phyloP scores from a whole-genome alignment of 2,113 vertebrate genomes.

The Suricata suricatta region DNA sequence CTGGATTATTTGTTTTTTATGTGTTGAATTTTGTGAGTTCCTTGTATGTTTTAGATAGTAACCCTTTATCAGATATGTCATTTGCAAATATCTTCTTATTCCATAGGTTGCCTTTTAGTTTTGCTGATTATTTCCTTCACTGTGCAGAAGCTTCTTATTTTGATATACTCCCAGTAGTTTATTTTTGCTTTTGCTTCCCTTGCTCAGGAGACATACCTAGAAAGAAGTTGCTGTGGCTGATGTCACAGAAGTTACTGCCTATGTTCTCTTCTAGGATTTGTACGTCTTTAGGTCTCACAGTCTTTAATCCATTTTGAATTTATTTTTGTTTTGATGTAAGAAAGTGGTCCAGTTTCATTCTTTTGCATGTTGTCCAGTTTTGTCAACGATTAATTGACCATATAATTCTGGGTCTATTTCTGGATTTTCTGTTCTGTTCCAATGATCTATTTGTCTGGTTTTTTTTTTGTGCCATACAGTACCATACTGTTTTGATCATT shows the following conservation, averaged over 20 bases:
- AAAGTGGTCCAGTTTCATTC: background rate
- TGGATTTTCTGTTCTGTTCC: background rate
- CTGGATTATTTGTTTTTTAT: background rate
- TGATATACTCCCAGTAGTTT: background rate
- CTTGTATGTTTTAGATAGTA: background rate
- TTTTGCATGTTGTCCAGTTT: background rate
- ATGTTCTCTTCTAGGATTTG: background rate
- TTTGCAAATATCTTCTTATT: background rate
- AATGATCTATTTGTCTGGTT: background rate
- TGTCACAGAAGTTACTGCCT: background rate
- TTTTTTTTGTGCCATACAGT: background rate
- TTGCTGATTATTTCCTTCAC: background rate
- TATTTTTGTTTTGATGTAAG: background rate
- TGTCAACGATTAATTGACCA: background rate
- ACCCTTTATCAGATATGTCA: background rate
- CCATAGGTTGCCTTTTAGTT: background rate
- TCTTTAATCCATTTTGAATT: background rate
- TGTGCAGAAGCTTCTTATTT: background rate
- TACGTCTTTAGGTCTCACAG: background rate
- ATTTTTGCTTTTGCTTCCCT: background rate
- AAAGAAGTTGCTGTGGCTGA: background rate
- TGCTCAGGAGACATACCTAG: background rate
- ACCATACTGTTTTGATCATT: background rate
- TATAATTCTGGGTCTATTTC: background rate
- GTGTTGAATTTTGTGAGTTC: background rate